Evolutionary conservation across 2,888 invertebrate species (phyloP), one percentile per base, ranked within the genome.

Genomic region (Hyles lineata): DNA sequence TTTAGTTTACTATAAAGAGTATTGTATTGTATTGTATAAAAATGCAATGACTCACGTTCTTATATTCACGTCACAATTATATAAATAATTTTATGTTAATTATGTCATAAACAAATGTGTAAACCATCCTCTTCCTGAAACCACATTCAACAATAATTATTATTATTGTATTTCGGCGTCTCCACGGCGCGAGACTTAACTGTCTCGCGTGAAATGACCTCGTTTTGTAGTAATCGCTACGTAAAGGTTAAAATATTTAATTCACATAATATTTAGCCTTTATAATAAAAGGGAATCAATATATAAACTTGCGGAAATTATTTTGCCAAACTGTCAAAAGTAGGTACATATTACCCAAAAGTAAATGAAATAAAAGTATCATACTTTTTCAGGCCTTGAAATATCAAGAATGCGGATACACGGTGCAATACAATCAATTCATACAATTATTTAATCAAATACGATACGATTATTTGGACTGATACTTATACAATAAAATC

Each of bases 361-460:
- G 25, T 60, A 59, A 59, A 0, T 23, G 11, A 59, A 21, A 11
- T 60, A 23, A 60, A 60, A 60, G 21, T 15, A 17, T 25, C 15
- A 60, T 25, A 60, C 29, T 19, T 25, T 29, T 61, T 61, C 29
- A 61, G 15, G 7, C 61, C 61, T 61, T 61, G 61, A 29, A 61
- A 61, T 61, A 61, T 29, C 25, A 1, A 29, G 61, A 29, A 61
- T 61, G 61, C 29, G 61, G 61, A 61, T 61, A 61, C 29, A 61
- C 19, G 9, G 59, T 43, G 21, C 59, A 15, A 43, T 11, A 11
- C 3, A 43, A 43, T 43, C 43, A 43, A 43, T 43, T 43, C 43
- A 43, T 43, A 43, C 43, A 43, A 43, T 43, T 43, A 15, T 43
- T 43, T 43, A 43, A 43, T 43, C 43, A 43, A 43, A 43, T 43